Evolutionary conservation across 2,113 vertebrate species (phyloP), one percentile per base, ranked within the genome.

Genomic region (Mus spicilegus): DNA sequence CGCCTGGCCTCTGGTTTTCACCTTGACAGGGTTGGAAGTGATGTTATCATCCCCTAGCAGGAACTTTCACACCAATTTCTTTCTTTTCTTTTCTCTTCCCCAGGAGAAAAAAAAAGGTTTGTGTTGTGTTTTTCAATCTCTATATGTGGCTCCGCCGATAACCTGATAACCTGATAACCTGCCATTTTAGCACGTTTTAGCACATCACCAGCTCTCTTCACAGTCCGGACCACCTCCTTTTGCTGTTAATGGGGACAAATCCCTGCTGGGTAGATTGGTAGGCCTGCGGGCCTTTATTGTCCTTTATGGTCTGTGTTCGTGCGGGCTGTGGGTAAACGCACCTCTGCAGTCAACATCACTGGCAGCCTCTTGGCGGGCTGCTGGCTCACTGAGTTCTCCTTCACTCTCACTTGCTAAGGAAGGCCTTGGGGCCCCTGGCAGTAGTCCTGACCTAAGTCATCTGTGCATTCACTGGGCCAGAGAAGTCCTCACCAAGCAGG

Each of bases 41-140:
- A 0, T 12, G 56, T 13, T 4, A 26, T 51, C 46, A 2, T 33
- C 17, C 9, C 63, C 3, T 28, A 26, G 54, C 1, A 0, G 16
- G 30, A 51, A 81, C 33, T n/a, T 61, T 86, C n/a, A 61, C 39
- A 3, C 8, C 56, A 72, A 58, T 13, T 81, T n/a, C 20, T 58
- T 67, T 36, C 77, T 77, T 56, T 90, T 12, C 26, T 84, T 51
- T 33, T 76, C 76, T 51, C 30, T 87, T 70, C 85, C 65, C 11
- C 69, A 97, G 96, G 94, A 97, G 76, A 9, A 54, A 42, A 61
- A 67, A 80, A 80, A 91, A 85, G 94, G 93, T 97, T 91, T 97
- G 97, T 96, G 75, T 36, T 49, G 2, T 42, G 61, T 30, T 56
- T 42, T 89, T 49, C 4, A 36, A 16, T 30, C 6, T 19, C 39